Conservation (phyloP, 2,797 vertebrate genomes). For the Smutsia temminckii region DNA sequence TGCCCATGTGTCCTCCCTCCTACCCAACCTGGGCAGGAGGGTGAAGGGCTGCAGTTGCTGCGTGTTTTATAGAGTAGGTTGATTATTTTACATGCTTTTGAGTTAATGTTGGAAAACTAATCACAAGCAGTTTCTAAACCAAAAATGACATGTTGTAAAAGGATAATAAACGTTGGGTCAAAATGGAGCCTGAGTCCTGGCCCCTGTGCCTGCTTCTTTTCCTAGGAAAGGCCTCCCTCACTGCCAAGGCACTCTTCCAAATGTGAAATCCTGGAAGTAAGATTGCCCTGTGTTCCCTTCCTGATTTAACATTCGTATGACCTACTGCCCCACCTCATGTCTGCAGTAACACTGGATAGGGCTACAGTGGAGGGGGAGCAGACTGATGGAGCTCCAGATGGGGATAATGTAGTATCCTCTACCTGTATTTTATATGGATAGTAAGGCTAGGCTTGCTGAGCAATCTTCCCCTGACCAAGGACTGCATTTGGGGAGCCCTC, state of each 20-base stretch:
- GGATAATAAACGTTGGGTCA: constrained; percentile 81
- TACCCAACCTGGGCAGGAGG: constrained; percentile 62
- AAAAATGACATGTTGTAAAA: constrained; percentile 80
- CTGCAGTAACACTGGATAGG: neutral
- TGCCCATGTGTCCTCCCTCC: constrained; percentile 54
- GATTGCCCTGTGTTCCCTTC: neutral
- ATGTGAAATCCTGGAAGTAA: constrained; percentile 23
- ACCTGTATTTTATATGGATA: neutral
- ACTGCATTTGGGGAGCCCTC: neutral
- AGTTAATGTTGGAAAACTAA: constrained; percentile 82
- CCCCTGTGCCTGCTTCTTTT: constrained; percentile 74
- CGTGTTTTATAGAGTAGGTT: constrained; percentile 80
- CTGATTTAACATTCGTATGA: neutral
- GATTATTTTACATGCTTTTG: constrained; percentile 80
- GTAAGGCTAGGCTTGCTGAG: constrained; percentile 24
- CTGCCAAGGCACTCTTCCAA: neutral
- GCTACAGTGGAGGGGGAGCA: neutral
- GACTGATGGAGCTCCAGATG: neutral
- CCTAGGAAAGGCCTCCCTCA: constrained; percentile 62
- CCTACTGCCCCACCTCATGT: neutral
- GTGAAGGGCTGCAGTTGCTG: constrained; percentile 71
- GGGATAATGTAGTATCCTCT: neutral
- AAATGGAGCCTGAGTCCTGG: constrained; percentile 73
- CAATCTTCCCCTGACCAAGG: neutral
- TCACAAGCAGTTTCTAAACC: constrained; percentile 81